phyloP scores from a whole-genome alignment of 2,888 invertebrate genomes.

The Beris chalybata region DNA sequence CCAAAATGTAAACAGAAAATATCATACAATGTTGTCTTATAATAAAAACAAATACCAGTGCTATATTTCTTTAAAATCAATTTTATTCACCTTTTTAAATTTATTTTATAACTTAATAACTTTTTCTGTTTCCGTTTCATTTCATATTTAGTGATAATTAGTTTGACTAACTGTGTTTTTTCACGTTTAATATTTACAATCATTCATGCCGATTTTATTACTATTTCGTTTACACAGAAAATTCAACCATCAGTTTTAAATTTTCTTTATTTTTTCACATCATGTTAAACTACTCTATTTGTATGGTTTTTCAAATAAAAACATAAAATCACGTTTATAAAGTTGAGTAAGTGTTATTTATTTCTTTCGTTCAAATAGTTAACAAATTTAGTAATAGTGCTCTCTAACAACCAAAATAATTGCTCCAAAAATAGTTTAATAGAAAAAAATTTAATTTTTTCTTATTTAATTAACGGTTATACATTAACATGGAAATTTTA shows the following conservation, averaged over 20 bases:
- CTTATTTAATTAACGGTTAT: background rate
- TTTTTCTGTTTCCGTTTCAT: slow-evolving; percentile 21
- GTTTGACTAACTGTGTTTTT: slow-evolving; percentile 26
- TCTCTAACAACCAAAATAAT: slow-evolving; percentile 8
- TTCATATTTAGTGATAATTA: slow-evolving; percentile 34
- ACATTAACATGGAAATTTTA: slow-evolving; percentile 1
- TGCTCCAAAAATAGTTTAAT: slow-evolving; percentile 12
- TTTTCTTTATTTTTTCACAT: too few species aligned
- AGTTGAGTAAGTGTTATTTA: too few species aligned
- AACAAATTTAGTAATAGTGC: background rate
- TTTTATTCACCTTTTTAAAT: slow-evolving; percentile 21
- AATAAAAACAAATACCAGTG: too few species aligned
- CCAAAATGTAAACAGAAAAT: too few species aligned
- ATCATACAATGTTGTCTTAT: too few species aligned
- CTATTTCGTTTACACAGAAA: too few species aligned
- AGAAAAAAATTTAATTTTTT: background rate
- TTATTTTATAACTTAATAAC: slow-evolving; percentile 37
- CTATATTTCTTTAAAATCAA: slow-evolving; percentile 27
- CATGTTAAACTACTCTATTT: background rate
- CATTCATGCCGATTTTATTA: slow-evolving; percentile 23
- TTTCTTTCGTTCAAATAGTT: background rate
- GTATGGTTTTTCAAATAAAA: slow-evolving; percentile 16
- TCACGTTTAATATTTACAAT: slow-evolving; percentile 34
- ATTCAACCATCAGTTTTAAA: too few species aligned
- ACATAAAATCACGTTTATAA: background rate